phyloP scores from a whole-genome alignment of 1,140 invertebrate species.

The Macrobrachium rosenbergii region DNA sequence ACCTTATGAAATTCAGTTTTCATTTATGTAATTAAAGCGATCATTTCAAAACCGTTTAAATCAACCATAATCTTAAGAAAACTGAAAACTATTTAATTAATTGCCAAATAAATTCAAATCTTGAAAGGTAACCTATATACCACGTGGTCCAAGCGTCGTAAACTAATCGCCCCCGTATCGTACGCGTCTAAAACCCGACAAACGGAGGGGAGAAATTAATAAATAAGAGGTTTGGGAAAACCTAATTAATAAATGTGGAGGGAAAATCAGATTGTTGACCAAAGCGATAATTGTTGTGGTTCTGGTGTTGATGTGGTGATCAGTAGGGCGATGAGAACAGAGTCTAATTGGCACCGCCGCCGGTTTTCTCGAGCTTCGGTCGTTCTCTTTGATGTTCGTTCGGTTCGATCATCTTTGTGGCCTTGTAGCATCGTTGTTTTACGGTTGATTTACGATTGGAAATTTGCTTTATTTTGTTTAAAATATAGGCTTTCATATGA shows the following conservation, averaged over 20 bases:
- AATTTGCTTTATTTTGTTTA: too few species aligned
- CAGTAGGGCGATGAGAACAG: constrained; percentile 35
- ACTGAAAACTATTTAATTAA: too few species aligned
- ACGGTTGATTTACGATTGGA: too few species aligned
- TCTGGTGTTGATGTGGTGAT: constrained; percentile 33
- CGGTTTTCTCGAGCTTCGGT: background rate
- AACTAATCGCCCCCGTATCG: background rate
- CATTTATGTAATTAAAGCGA: too few species aligned
- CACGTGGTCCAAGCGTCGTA: background rate
- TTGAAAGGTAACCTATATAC: background rate
- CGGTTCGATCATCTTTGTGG: background rate
- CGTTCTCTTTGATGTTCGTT: background rate
- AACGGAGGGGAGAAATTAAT: background rate
- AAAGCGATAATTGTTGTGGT: constrained; percentile 30
- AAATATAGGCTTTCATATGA: too few species aligned
- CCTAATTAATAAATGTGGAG: constrained; percentile 15
- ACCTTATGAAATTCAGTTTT: too few species aligned
- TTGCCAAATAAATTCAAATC: too few species aligned
- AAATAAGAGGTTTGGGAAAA: background rate
- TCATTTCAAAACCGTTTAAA: too few species aligned
- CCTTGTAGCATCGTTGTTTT: too few species aligned
- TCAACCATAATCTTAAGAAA: too few species aligned
- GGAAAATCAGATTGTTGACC: constrained; percentile 41
- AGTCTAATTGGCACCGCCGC: constrained; percentile 45
- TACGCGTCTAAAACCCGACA: background rate